Base-by-base conservation (phyloP, 2,888 invertebrate genomes). In the Cephus rjabovi region DNA sequence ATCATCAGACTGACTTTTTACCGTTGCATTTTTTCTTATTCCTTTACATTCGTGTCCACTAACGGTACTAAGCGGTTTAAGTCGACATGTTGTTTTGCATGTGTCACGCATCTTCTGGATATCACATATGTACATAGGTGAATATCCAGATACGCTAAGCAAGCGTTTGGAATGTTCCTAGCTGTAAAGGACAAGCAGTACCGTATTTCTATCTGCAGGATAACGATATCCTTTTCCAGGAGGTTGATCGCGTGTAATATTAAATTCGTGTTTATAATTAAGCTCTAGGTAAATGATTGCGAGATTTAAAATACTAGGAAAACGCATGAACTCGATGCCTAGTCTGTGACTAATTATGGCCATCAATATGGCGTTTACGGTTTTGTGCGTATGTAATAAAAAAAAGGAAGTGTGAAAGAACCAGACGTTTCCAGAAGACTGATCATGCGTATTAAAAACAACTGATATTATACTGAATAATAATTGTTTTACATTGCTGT, bases 21-120 rank as follows among this genome's bases (percentile, higher is more conserved):
- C 88, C 87, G 88, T 88, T 88, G 85, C 81, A 83, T 85, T 84
- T 85, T 88, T 86, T 87, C 56, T 56, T 56, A 56, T 56, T 56
- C 83, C 82, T 82, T 83, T 80, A 87, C 84, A 79, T 80, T 76
- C 79, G 80, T 78, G 76, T 78, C 79, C 76, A 75, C 40, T 83
- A 83, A 83, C 83, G 83, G 83, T 81, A 83, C 78, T 70, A 75
- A 75, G 78, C 78, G 75, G 35, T 76, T 73, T 75, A 74, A 79
- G 75, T 80, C 77, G 77, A 77, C 76, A 78, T 80, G 76, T 79
- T 77, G 81, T 82, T 83, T 82, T 81, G 81, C 82, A 82, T 79
- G 80, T 81, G 75, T 79, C 80, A 77, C 33, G 23, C 34, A 9
- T 70, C 74, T 34, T 76, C 12, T 34, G 71, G 23, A 30, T 30